Conservation (phyloP, 2,113 vertebrate genomes). For the Girardinichthys multiradiatus region DNA sequence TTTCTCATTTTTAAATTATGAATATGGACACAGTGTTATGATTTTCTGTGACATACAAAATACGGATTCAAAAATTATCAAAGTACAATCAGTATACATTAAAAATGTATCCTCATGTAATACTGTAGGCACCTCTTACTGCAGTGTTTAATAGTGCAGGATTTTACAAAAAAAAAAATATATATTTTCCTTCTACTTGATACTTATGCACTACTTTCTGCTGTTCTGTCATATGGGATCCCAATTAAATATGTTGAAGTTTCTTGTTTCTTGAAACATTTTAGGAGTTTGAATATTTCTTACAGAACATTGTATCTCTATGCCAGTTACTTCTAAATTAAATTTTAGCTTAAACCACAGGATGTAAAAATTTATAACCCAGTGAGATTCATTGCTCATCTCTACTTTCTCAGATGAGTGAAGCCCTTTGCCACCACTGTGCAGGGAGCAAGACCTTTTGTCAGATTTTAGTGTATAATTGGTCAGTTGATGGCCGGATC, state of each 20-base stretch:
- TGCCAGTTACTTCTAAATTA: background rate
- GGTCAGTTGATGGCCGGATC: slow-evolving; percentile 54
- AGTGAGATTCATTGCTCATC: background rate
- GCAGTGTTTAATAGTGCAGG: background rate
- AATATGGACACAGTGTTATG: background rate
- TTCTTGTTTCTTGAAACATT: background rate
- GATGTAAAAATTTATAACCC: background rate
- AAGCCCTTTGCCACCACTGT: slow-evolving; percentile 5
- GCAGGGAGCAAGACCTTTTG: slow-evolving; percentile 42
- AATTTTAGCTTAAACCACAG: background rate
- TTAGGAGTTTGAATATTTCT: background rate
- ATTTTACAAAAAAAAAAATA: background rate
- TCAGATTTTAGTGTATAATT: slow-evolving; percentile 65
- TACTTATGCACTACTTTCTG: background rate
- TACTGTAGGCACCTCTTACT: background rate
- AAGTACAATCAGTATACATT: too few species aligned
- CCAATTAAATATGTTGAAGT: too few species aligned
- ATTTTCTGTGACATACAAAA: background rate
- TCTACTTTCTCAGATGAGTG: slow-evolving; percentile 1
- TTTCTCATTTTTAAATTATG: background rate
- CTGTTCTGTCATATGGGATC: too few species aligned
- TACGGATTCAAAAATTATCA: background rate
- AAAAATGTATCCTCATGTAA: too few species aligned
- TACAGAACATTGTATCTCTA: background rate
- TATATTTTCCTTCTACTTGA: too few species aligned